Evolutionary conservation across 1,140 invertebrate genomes (phyloP).

Genomic region (Portunus trituberculatus): DNA sequence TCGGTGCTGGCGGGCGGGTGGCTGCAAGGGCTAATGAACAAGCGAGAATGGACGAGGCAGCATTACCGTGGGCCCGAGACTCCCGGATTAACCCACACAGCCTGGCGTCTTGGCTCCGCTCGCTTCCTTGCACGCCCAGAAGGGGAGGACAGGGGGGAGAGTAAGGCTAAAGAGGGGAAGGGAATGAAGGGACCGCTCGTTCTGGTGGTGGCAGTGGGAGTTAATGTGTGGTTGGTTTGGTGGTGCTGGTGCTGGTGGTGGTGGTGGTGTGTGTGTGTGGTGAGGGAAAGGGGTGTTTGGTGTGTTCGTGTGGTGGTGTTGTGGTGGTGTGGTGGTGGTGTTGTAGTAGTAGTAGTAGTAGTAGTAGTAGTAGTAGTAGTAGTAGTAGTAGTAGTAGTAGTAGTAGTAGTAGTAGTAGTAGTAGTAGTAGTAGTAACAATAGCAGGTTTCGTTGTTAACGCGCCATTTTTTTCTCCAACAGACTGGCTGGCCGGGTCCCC

Average conservation of each 20-base stretch:
- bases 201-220: not conserved
- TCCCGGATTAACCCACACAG: conserved; percentile 56
- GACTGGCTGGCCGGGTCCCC: no score
- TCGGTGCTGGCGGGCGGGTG: conserved; percentile 24
- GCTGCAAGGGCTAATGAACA: conserved; percentile 56
- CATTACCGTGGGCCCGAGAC: conserved; percentile 45
- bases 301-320: not conserved
- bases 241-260: not conserved
- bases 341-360: no score
- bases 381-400: no score
- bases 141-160: not conserved
- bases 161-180: not conserved
- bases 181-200: not conserved
- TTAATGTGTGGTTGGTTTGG: not conserved
- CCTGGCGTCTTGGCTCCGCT: conserved; percentile 32
- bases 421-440: no score
- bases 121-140: not conserved
- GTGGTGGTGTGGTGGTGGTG: no score
- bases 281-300: not conserved
- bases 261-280: not conserved
- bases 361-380: no score
- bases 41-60: conserved; percentile 63
- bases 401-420: no score
- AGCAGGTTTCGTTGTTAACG: no score
- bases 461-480: no score